Percentiles rank a stretch among this genome's conserved stretches.
phyloP scores from a whole-genome alignment of 2,888 invertebrate species.

The Cenopis cana region DNA sequence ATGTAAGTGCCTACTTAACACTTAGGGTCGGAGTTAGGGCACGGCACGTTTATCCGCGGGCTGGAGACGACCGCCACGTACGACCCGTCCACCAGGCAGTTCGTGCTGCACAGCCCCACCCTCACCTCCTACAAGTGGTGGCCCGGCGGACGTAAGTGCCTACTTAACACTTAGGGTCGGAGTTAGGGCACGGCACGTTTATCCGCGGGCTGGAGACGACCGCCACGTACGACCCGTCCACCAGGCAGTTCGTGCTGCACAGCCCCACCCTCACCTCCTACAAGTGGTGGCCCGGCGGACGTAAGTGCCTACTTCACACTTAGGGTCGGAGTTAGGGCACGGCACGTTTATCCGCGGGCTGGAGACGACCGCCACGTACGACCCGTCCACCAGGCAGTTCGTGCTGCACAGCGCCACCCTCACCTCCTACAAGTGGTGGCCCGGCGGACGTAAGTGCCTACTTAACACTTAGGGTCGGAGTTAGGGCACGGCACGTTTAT shows the following conservation, averaged over 20 bases:
- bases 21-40: conserved; percentile 87
- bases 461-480: conserved; percentile 61
- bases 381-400: conserved; percentile 92
- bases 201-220: conserved; percentile 96
- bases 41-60: conserved; percentile 96
- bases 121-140: conserved; percentile 97
- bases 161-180: not conserved
- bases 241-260: conserved; percentile 94
- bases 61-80: conserved; percentile 97
- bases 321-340: conserved; percentile 89
- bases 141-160: conserved; percentile 95
- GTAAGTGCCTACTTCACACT: conserved; percentile 84
- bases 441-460: conserved; percentile 93
- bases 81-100: conserved; percentile 92
- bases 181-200: conserved; percentile 97
- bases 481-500: conserved; percentile 97
- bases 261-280: conserved; percentile 94
- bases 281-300: conserved; percentile 99
- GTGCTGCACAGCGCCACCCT: conserved; percentile 94
- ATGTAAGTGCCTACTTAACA: conserved; percentile 85
- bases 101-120: conserved; percentile 94
- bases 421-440: conserved; percentile 98
- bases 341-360: conserved; percentile 96
- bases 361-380: conserved; percentile 97
- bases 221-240: conserved; percentile 93